phyloP scores from a whole-genome alignment of 2,888 invertebrate genomes.

The Pedicia rivosa region DNA sequence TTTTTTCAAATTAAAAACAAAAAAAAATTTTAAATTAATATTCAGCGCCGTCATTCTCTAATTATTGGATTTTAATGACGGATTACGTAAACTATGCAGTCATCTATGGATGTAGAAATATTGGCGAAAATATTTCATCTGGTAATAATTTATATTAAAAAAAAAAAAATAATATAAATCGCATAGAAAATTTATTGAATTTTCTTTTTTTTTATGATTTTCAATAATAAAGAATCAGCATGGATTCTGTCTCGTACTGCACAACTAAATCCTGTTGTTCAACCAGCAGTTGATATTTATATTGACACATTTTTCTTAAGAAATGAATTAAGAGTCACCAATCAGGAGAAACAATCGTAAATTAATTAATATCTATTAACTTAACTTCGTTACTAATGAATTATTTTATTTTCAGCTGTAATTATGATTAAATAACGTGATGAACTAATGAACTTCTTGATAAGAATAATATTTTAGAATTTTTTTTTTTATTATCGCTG shows the following conservation, averaged over 20 bases:
- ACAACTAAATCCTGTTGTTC: not conserved
- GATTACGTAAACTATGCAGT: conserved; percentile 4
- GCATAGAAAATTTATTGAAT: too few species aligned
- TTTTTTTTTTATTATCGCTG: too few species aligned
- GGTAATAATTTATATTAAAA: not conserved
- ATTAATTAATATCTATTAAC: not conserved
- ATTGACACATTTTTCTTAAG: conserved; percentile 1
- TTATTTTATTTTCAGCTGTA: too few species aligned
- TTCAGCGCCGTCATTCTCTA: not conserved
- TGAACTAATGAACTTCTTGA: too few species aligned
- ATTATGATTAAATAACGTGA: too few species aligned
- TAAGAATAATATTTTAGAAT: too few species aligned
- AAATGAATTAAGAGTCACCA: not conserved
- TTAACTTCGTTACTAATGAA: too few species aligned
- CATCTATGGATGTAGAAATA: not conserved
- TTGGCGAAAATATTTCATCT: not conserved
- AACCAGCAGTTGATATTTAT: not conserved
- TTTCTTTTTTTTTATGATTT: too few species aligned
- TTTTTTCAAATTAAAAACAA: too few species aligned
- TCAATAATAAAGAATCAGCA: not conserved
- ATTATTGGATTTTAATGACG: conserved; percentile 4
- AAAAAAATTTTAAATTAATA: not conserved
- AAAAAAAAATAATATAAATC: not conserved
- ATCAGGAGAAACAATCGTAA: conserved; percentile 1
- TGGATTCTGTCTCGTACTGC: conserved; percentile 4